Percentiles rank a stretch among this genome's conserved stretches.
Evolutionary conservation across 2,797 vertebrate genomes (phyloP).

Genomic region (Rhinella marina): DNA sequence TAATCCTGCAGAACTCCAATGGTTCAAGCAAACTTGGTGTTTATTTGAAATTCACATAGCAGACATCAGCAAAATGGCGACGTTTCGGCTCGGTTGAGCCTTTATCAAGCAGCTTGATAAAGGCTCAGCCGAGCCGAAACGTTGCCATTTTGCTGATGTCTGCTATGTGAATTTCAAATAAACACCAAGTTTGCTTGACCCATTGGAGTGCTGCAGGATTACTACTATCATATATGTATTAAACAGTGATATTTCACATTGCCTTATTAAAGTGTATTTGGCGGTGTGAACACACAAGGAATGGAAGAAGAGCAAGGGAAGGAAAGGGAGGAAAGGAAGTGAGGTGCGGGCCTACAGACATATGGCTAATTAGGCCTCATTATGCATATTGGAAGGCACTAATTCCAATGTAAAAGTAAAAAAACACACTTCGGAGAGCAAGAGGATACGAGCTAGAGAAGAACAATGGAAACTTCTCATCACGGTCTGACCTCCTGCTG

Average conservation of each 20-base stretch:
- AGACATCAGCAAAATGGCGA: too few relatives aligned
- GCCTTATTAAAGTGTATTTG: not conserved
- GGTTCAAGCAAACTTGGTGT: too few relatives aligned
- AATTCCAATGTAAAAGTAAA: not conserved
- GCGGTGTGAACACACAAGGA: not conserved
- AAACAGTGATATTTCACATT: not conserved
- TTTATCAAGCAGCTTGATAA: too few relatives aligned
- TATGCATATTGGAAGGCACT: not conserved
- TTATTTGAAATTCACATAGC: too few relatives aligned
- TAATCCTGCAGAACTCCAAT: too few relatives aligned
- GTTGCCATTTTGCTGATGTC: too few relatives aligned
- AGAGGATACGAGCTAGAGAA: not conserved
- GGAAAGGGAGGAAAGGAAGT: conserved; percentile 20
- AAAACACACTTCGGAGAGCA: not conserved
- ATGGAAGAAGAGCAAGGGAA: not conserved
- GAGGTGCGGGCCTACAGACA: not conserved
- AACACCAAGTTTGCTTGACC: too few relatives aligned
- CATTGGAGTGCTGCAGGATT: too few relatives aligned
- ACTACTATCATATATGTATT: too few relatives aligned
- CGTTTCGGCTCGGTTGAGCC: too few relatives aligned
- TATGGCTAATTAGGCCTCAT: not conserved
- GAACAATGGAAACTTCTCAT: not conserved
- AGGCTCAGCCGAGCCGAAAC: too few relatives aligned
- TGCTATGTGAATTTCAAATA: too few relatives aligned
- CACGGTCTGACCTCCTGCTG: not conserved